Evolutionary conservation across 1,140 invertebrate genomes (phyloP).

Genomic region (Thereuonema tuberculata): DNA sequence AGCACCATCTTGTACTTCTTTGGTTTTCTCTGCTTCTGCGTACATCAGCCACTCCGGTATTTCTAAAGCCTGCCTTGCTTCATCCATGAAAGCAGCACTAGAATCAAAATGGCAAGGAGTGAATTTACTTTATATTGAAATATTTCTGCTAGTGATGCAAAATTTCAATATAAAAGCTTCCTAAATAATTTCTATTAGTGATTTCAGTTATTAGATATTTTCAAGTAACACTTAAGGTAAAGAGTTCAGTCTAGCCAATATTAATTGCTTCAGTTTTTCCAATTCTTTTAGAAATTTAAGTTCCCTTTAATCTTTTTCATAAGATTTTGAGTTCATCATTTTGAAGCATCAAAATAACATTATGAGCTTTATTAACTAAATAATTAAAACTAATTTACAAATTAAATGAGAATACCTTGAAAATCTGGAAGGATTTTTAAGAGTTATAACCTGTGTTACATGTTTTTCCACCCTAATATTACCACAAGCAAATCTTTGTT

Average conservation of each 20-base stretch:
- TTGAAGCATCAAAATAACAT: too few relatives aligned
- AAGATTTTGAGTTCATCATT: too few relatives aligned
- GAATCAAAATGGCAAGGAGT: not conserved
- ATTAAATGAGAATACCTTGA: too few relatives aligned
- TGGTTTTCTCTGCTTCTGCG: conserved; percentile 64
- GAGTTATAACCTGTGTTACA: conserved; percentile 77
- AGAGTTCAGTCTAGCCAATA: too few relatives aligned
- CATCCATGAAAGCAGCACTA: conserved; percentile 49
- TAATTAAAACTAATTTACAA: too few relatives aligned
- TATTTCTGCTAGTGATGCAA: not conserved
- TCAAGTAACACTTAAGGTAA: too few relatives aligned
- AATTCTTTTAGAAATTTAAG: too few relatives aligned
- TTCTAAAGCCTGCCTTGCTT: conserved; percentile 63
- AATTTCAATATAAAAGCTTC: not conserved
- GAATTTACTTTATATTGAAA: not conserved
- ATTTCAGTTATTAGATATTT: too few relatives aligned
- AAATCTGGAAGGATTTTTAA: conserved; percentile 71
- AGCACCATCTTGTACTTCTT: conserved; percentile 53
- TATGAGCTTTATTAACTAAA: too few relatives aligned
- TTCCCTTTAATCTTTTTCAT: too few relatives aligned
- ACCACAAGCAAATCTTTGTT: conserved; percentile 67
- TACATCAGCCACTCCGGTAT: conserved; percentile 79
- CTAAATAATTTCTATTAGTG: too few relatives aligned
- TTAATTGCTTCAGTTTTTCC: too few relatives aligned
- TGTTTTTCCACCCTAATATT: conserved; percentile 83